A percentile compares a stretch with the other conserved stretches of the same genome.
Evolutionary conservation across 2,888 invertebrate genomes (phyloP).

Genomic region (Cotesia congregata): DNA sequence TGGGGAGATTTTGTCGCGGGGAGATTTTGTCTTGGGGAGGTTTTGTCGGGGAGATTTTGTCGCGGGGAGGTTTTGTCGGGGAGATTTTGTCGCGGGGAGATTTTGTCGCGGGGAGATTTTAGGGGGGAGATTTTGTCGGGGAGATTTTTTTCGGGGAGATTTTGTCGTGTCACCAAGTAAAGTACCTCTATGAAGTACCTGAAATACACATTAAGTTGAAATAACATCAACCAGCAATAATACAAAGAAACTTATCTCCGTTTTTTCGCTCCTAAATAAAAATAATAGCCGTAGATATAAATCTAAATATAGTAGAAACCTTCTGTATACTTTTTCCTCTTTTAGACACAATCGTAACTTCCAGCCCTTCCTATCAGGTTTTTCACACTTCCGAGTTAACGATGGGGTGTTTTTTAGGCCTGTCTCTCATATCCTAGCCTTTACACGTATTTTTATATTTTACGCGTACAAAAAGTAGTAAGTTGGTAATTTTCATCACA

Average conservation of each 20-base stretch:
- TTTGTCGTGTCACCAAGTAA: too few species aligned
- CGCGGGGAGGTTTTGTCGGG: too few species aligned
- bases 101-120: too few species aligned
- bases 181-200: constrained; percentile 11
- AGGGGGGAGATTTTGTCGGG: too few species aligned
- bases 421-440: constrained; percentile 15
- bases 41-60: too few species aligned
- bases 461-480: constrained; percentile 39
- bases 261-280: constrained; percentile 3
- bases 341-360: constrained; percentile 30
- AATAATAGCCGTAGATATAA: constrained; percentile 59
- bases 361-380: constrained; percentile 42
- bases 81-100: too few species aligned
- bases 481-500: constrained; percentile 58
- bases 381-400: constrained; percentile 34
- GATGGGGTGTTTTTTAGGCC: constrained; percentile 6
- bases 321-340: constrained; percentile 53
- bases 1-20: too few species aligned
- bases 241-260: constrained; percentile 10
- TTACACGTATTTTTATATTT: constrained; percentile 26
- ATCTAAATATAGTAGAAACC: constrained; percentile 66
- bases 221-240: constrained; percentile 2
- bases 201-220: constrained; percentile 13
- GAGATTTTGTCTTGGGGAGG: too few species aligned
- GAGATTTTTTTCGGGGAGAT: too few species aligned